Evolutionary conservation across 2,113 vertebrate species (phyloP), one percentile per base, ranked within the genome.

Genomic region (Sturnira hondurensis): DNA sequence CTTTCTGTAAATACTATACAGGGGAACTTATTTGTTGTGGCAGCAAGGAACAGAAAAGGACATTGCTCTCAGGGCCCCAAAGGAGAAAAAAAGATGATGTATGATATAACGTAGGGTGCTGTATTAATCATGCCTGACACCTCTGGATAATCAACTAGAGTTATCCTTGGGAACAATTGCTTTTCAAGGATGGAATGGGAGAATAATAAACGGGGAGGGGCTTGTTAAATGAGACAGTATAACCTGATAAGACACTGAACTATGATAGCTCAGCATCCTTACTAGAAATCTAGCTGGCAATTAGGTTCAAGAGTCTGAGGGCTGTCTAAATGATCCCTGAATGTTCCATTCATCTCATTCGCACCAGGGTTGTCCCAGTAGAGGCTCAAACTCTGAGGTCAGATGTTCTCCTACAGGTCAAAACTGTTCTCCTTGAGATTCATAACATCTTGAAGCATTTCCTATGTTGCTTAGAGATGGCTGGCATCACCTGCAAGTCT

Each of bases 81-180:
- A 97, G 96, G 96, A 92, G 94, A 43, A 54, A 87, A 97, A 81
- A 97, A 97, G 97, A 98, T 97, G 98, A 98, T 98, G 92, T 97
- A 98, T 93, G 97, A 89, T 97, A 89, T 97, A 97, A 98, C 96
- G 94, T 92, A 98, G 86, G 92, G 96, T 97, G 98, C 85, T 86
- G 95, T 97, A 98, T 99, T 99, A 98, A 99, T 98, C 98, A 98
- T 96, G 89, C 89, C 94, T 98, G 98, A 98, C 98, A 98, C 97
- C 98, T 98, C 97, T 98, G 97, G 98, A 98, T 98, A 99, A 98
- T 98, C 98, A 98, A 97, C 97, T 96, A 73, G 85, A 98, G 96
- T 97, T 97, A 98, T 98, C 97, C 97, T 98, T 96, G 97, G 96
- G 97, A 98, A 98, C 95, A 98, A 98, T 97, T 94, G 97, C 97